Evolutionary conservation across 2,113 vertebrate species (phyloP).

Genomic region (Equus przewalskii): DNA sequence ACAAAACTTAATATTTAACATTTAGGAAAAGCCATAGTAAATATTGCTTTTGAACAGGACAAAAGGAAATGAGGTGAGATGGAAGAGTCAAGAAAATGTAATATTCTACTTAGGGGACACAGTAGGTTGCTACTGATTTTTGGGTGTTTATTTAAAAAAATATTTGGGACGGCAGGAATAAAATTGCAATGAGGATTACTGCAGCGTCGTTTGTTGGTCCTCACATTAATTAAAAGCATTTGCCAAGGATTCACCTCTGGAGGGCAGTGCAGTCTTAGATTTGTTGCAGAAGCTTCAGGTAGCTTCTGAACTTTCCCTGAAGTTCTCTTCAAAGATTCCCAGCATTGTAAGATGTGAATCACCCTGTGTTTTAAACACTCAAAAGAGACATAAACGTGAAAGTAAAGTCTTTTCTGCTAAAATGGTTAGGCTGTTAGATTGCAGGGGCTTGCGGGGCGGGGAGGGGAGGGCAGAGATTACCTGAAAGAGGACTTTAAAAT

Average conservation of each 20-base stretch:
- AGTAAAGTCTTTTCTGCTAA: neutral
- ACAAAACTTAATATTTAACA: conserved; percentile 38
- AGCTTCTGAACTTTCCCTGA: neutral
- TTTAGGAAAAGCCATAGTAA: neutral
- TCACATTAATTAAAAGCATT: neutral
- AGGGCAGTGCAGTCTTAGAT: conserved; percentile 75
- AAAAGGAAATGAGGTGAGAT: neutral
- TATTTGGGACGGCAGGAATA: neutral
- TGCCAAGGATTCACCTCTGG: conserved; percentile 76
- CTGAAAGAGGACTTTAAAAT: neutral
- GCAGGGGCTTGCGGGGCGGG: neutral
- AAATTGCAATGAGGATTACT: neutral
- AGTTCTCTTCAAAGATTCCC: conserved; percentile 52
- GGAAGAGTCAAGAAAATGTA: neutral
- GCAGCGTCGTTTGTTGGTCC: neutral
- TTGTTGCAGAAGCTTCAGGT: conserved; percentile 41
- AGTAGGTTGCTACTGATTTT: neutral
- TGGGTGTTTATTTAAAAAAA: neutral
- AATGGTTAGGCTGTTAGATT: neutral
- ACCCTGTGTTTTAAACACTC: neutral
- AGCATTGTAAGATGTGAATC: neutral
- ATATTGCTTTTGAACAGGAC: neutral
- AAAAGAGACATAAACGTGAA: neutral
- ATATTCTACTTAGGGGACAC: neutral
- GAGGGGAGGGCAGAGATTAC: neutral